phyloP scores from a whole-genome alignment of 1,140 invertebrate genomes.

The Scaptomyza hsui region DNA sequence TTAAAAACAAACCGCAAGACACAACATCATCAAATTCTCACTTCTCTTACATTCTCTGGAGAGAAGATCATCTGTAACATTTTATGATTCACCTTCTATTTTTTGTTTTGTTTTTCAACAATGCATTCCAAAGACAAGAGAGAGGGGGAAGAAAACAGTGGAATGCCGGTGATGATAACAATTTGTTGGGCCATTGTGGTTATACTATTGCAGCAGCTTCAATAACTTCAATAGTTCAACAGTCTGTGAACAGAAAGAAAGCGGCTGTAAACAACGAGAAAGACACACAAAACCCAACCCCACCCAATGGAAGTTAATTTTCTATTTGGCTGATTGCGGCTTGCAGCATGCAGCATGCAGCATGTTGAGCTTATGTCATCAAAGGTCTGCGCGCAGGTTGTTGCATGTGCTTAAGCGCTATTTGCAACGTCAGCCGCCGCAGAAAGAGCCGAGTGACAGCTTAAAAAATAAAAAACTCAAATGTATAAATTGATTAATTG shows the following conservation, averaged over 20 bases:
- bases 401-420: slow-evolving; percentile 11
- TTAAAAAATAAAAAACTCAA: neutral
- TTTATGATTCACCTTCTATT: neutral
- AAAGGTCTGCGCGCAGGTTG: slow-evolving; percentile 12
- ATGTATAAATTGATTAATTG: slow-evolving; percentile 62
- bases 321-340: slow-evolving; percentile 20
- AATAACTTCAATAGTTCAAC: slow-evolving; percentile 16
- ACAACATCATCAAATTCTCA: too few species aligned
- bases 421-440: slow-evolving; percentile 19
- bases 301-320: slow-evolving; percentile 27
- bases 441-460: neutral
- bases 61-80: neutral
- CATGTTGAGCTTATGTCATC: slow-evolving; percentile 11
- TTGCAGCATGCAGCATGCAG: slow-evolving; percentile 5
- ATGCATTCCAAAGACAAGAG: neutral
- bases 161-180: slow-evolving; percentile 1
- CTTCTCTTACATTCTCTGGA: neutral
- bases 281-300: neutral
- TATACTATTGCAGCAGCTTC: slow-evolving; percentile 11
- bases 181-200: slow-evolving; percentile 9
- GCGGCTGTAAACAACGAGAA: slow-evolving; percentile 6
- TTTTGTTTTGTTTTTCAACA: neutral
- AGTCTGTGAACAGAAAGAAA: slow-evolving; percentile 15
- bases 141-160: neutral
- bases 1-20: neutral